Evolutionary conservation across 2,888 invertebrate genomes (phyloP).

Genomic region (Phortica magna): DNA sequence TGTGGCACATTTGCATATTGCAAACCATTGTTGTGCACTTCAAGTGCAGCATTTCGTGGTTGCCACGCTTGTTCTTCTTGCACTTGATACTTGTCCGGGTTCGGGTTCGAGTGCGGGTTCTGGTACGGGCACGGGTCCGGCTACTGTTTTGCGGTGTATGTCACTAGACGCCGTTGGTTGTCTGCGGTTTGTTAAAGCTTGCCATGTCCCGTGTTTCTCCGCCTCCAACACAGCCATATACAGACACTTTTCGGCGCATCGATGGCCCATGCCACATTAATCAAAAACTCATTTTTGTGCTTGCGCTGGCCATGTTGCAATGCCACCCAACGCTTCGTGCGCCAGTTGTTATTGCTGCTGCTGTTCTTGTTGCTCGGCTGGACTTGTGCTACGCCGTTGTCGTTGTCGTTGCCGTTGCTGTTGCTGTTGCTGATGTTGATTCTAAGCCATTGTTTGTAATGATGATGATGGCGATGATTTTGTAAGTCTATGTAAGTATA

Average conservation of each 20-base stretch:
- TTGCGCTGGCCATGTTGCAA: slow-evolving; percentile 26
- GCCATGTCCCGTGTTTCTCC: slow-evolving; percentile 44
- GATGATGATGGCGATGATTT: slow-evolving; percentile 37
- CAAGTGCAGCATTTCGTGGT: slow-evolving; percentile 27
- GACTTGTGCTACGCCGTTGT: background rate
- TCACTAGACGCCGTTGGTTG: slow-evolving; percentile 16
- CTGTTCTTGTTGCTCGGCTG: background rate
- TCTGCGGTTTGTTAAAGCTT: slow-evolving; percentile 51
- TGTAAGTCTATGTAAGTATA: slow-evolving; percentile 17
- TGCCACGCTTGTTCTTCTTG: background rate
- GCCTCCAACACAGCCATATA: background rate
- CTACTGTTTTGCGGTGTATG: slow-evolving; percentile 19
- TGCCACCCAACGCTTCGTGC: background rate
- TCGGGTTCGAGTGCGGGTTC: slow-evolving; percentile 52
- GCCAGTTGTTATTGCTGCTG: background rate
- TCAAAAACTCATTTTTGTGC: slow-evolving; percentile 66
- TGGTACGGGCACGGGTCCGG: slow-evolving; percentile 50
- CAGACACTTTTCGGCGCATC: background rate
- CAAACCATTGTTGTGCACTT: slow-evolving; percentile 36
- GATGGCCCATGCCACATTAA: slow-evolving; percentile 59
- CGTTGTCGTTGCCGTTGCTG: background rate
- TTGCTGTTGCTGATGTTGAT: slow-evolving; percentile 27
- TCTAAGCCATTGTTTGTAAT: background rate
- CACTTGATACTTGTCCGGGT: background rate
- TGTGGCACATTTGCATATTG: slow-evolving; percentile 58